Evolutionary conservation across 2,888 invertebrate species (phyloP).

Genomic region (Microctonus aethiopoides): DNA sequence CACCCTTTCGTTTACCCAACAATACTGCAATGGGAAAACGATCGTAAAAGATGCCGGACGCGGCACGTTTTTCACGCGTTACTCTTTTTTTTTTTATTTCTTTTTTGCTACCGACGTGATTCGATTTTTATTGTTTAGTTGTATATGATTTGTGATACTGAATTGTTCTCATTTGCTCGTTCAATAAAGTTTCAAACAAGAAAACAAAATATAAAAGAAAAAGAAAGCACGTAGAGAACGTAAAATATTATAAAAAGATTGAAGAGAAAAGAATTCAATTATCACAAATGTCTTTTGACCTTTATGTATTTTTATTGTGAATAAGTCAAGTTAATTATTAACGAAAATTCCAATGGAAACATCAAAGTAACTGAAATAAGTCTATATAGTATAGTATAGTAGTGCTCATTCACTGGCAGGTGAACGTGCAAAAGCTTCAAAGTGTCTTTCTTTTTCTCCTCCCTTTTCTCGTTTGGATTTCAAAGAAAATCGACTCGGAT

Average conservation of each 20-base stretch:
- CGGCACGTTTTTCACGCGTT: slow-evolving; percentile 48
- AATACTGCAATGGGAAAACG: slow-evolving; percentile 34
- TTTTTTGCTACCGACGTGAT: slow-evolving; percentile 41
- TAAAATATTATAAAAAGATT: no score
- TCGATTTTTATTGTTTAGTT: slow-evolving; percentile 41
- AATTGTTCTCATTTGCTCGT: not conserved
- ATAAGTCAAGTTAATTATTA: not conserved
- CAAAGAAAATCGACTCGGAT: slow-evolving; percentile 31
- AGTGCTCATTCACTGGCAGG: slow-evolving; percentile 16
- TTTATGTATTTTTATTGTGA: not conserved
- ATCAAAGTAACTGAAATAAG: slow-evolving; percentile 11
- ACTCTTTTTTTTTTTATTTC: slow-evolving; percentile 35
- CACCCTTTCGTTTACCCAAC: not conserved
- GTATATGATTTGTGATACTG: slow-evolving; percentile 7
- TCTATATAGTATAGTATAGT: no score
- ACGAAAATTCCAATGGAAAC: not conserved
- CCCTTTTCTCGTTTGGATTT: not conserved
- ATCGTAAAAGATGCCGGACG: slow-evolving; percentile 36
- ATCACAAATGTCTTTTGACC: not conserved
- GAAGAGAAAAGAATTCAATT: not conserved
- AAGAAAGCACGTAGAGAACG: no score
- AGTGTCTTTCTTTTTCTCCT: not conserved
- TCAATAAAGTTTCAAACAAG: not conserved
- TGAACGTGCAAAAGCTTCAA: slow-evolving; percentile 9
- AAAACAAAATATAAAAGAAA: not conserved